Conservation (phyloP, 2,888 invertebrate genomes). For the Drosophila bunnanda region DNA sequence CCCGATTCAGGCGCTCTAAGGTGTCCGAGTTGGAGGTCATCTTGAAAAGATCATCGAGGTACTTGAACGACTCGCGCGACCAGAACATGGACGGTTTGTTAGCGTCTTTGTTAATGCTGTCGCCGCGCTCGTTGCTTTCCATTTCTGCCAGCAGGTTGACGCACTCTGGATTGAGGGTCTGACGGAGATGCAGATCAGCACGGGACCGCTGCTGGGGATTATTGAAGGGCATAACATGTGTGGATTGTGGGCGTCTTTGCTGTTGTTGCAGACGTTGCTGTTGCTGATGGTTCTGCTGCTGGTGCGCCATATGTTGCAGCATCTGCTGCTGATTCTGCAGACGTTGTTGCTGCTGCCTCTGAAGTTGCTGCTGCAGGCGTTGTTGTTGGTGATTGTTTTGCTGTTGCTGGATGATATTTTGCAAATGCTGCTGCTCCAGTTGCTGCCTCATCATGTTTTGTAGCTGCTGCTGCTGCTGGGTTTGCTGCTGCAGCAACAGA, state of each 20-base stretch:
- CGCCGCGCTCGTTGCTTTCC: constrained; percentile 36
- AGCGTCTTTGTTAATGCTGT: constrained; percentile 52
- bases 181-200: constrained; percentile 48
- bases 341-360: background rate
- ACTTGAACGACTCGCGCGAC: constrained; percentile 83
- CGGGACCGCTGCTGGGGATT: constrained; percentile 55
- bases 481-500: constrained; percentile 24
- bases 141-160: constrained; percentile 63
- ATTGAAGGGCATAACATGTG: constrained; percentile 52
- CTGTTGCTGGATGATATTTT: constrained; percentile 22
- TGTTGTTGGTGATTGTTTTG: constrained; percentile 26
- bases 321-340: constrained; percentile 3
- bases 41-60: constrained; percentile 74
- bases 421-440: background rate
- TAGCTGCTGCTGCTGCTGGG: constrained; percentile 12
- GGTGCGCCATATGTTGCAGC: background rate
- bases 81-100: constrained; percentile 79
- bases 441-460: constrained; percentile 20
- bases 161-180: constrained; percentile 50
- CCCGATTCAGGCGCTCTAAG: constrained; percentile 71
- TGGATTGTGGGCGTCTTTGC: constrained; percentile 18
- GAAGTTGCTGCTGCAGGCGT: background rate
- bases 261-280: constrained; percentile 4
- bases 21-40: constrained; percentile 56
- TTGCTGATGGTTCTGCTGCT: constrained; percentile 15